phyloP scores from a whole-genome alignment of 2,113 vertebrate genomes.

The Myotis lucifugus region DNA sequence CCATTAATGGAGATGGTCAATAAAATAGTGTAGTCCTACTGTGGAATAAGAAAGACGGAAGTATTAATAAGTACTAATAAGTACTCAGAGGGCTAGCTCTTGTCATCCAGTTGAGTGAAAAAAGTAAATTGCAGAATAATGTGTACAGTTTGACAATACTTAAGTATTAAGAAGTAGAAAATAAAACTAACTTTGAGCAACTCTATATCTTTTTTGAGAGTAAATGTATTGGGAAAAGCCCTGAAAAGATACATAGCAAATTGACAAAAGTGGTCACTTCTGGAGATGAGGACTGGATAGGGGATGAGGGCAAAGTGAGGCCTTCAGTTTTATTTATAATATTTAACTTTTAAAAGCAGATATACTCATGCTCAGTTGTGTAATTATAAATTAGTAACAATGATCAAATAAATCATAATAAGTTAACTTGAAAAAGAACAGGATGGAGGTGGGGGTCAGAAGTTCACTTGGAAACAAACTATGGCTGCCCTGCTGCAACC shows the following conservation, averaged over 20 bases:
- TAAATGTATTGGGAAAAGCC: neutral
- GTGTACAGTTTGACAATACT: neutral
- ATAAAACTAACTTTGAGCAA: neutral
- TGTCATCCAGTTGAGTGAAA: neutral
- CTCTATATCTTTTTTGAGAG: neutral
- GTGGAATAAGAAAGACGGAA: neutral
- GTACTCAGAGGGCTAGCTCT: neutral
- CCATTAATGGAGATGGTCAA: neutral
- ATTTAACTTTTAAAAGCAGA: neutral
- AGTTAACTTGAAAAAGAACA: neutral
- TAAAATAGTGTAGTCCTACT: neutral
- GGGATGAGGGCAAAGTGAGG: neutral
- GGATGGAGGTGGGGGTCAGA: neutral
- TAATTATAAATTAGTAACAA: conserved; percentile 16
- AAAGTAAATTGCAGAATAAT: neutral
- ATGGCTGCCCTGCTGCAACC: neutral
- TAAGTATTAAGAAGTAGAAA: conserved; percentile 1
- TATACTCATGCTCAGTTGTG: neutral
- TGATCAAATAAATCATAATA: neutral
- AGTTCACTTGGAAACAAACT: neutral
- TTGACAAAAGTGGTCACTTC: neutral
- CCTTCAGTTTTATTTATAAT: neutral
- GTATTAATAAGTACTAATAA: neutral
- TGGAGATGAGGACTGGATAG: neutral
- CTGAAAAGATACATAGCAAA: neutral